Base-by-base conservation (phyloP, 2,113 vertebrate genomes). In the Falcunculus frontatus region DNA sequence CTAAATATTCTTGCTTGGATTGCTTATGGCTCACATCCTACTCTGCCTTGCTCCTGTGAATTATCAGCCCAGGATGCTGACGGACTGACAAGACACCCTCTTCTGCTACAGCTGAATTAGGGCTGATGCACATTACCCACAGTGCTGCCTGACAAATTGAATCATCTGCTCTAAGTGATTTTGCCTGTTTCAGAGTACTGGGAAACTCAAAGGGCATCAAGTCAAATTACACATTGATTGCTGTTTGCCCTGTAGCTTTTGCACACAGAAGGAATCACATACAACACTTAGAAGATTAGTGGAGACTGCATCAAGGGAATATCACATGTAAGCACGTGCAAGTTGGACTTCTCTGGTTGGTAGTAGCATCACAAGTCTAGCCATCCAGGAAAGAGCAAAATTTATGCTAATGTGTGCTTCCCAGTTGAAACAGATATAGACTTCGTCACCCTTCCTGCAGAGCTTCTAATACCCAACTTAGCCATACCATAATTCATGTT, bases 171-270 rank as follows among this genome's bases (percentile, higher is more conserved):
- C 70, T 95, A 97, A 96, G 94, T 95, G 95, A 97, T 95, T 97
- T 96, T 95, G 90, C 91, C 95, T 95, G 89, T 97, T 97, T 95
- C 90, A 94, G 95, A 97, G 95, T 94, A 87, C 92, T 94, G 91
- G 93, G 92, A 93, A 97, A 97, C 97, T 96, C 93, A 95, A 90
- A 97, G 96, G 95, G 94, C 96, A 97, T 97, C 95, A 96, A 97
- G 95, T 95, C 95, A 96, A 96, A 96, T 97, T 97, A 96, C 92
- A 95, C 86, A 95, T 96, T 96, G 95, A 95, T 93, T 62, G 89
- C 89, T 93, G 95, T 95, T 95, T 93, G 94, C 95, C 90, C 95
- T 95, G 96, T 97, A 96, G 96, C 90, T 95, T 95, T 97, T 87
- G 86, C 94, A 78, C 90, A 89, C 80, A 94, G 85, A 93, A 94